Evolutionary conservation across 2,888 invertebrate species (phyloP).

Genomic region (Saturnia japonica): DNA sequence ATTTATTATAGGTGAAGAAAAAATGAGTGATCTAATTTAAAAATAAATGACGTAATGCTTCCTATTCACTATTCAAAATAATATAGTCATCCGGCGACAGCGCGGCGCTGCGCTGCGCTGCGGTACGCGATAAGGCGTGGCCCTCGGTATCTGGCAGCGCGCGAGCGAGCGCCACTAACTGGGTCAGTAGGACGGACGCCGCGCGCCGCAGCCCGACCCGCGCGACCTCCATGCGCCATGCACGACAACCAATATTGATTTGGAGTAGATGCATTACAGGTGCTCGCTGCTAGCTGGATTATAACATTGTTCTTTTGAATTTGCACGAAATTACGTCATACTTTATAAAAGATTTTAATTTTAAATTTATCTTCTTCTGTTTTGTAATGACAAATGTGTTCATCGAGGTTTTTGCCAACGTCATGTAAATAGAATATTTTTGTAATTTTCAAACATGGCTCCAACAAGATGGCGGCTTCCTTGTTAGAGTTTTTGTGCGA

Average conservation of each 20-base stretch:
- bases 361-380: too few species aligned
- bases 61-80: not conserved
- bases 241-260: conserved; percentile 36
- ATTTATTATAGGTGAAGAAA: conserved; percentile 1
- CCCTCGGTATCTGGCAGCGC: conserved; percentile 14
- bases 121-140: conserved; percentile 35
- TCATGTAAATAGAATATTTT: too few species aligned
- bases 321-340: not conserved
- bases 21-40: not conserved
- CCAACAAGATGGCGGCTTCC: too few species aligned
- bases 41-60: conserved; percentile 4
- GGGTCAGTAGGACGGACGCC: conserved; percentile 35
- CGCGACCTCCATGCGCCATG: conserved; percentile 38
- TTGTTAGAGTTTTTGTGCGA: too few species aligned
- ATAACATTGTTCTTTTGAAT: not conserved
- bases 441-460: too few species aligned
- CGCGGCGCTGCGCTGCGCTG: not conserved
- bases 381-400: too few species aligned
- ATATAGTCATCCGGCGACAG: not conserved
- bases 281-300: conserved; percentile 10
- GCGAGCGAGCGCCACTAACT: conserved; percentile 21
- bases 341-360: too few species aligned
- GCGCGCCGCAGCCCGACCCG: conserved; percentile 23
- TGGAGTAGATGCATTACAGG: conserved; percentile 24
- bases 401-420: too few species aligned